phyloP scores from a whole-genome alignment of 1,140 invertebrate species.

The Drosophila grimshawi region DNA sequence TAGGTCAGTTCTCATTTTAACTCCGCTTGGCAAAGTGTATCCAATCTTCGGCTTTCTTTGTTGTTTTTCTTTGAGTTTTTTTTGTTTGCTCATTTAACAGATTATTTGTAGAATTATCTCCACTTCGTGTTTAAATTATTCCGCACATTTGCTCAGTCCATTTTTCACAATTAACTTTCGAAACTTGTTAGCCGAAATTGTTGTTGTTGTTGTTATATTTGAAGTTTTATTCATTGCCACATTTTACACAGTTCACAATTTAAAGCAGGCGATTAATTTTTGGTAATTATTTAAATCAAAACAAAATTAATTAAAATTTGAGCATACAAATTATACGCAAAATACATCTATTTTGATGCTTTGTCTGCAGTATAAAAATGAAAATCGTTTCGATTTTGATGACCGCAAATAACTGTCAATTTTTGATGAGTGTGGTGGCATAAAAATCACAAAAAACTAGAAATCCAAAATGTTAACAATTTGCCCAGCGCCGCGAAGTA shows the following conservation, averaged over 20 bases:
- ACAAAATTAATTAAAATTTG: constrained; percentile 65
- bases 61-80: constrained; percentile 1
- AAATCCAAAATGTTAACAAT: not conserved
- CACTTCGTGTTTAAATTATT: constrained; percentile 29
- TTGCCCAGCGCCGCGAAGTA: constrained; percentile 45
- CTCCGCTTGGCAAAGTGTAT: too few species aligned
- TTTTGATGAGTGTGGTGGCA: constrained; percentile 45
- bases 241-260: constrained; percentile 5
- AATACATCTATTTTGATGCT: too few species aligned
- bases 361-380: constrained; percentile 3
- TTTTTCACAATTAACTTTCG: constrained; percentile 80
- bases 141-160: constrained; percentile 68
- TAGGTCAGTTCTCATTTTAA: too few species aligned
- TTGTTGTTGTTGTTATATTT: constrained; percentile 1
- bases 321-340: constrained; percentile 29
- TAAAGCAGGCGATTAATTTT: constrained; percentile 36
- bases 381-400: constrained; percentile 68
- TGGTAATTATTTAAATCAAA: constrained; percentile 60
- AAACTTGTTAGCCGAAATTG: constrained; percentile 31
- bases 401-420: constrained; percentile 70
- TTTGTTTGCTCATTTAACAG: constrained; percentile 56
- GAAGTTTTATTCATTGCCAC: not conserved
- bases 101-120: constrained; percentile 63
- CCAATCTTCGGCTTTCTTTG: too few species aligned
- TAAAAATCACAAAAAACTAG: constrained; percentile 43